Conservation (phyloP, 2,113 vertebrate genomes). For the Ammodytes marinus region DNA sequence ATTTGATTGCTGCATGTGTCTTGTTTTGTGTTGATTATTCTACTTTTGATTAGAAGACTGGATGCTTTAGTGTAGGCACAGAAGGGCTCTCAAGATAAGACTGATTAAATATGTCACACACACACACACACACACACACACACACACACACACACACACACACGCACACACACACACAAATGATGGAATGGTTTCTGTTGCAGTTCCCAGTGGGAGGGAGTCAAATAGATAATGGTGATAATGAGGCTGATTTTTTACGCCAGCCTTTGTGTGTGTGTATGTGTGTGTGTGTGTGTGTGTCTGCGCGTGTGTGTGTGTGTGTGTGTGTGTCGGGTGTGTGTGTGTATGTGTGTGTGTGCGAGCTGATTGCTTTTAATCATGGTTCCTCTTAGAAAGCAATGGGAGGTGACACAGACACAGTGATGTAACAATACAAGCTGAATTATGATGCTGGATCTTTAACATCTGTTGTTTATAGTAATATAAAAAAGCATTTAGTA, state of each 20-base stretch:
- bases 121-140: background rate
- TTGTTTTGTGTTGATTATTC: background rate
- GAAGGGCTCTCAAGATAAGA: background rate
- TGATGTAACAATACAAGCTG: background rate
- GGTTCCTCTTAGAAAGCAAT: slow-evolving; percentile 39
- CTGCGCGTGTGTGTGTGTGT: no score
- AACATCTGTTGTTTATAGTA: background rate
- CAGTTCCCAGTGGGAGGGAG: slow-evolving; percentile 23
- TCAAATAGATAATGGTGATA: slow-evolving; percentile 40
- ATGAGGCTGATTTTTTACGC: slow-evolving; percentile 58
- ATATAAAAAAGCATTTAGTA: background rate
- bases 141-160: background rate
- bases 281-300: no score
- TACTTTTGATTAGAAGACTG: background rate
- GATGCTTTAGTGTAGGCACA: background rate
- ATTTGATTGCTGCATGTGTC: no score
- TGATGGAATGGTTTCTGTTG: slow-evolving; percentile 33
- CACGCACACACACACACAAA: background rate
- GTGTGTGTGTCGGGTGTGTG: no score
- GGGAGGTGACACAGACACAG: background rate
- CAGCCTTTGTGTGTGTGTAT: no score
- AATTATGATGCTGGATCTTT: slow-evolving; percentile 30
- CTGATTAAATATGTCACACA: background rate
- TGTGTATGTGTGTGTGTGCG: no score
- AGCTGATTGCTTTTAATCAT: slow-evolving; percentile 67